These are phyloP conservation scores for Orthosia gothica DNA, from an alignment of 2,888 invertebrate species.

Conservation along the genomic window DNA sequence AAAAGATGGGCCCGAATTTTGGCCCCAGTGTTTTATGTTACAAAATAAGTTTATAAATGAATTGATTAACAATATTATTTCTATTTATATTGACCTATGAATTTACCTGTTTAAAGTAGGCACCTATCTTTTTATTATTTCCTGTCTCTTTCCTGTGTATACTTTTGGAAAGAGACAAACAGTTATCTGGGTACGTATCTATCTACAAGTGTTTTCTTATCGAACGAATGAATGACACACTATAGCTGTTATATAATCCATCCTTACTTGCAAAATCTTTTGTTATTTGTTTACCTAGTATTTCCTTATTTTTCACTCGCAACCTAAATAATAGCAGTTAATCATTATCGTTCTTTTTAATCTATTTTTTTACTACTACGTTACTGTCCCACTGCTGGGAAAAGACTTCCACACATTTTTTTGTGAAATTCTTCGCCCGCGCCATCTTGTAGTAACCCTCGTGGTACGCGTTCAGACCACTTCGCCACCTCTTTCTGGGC, in stretches of 20 bases:
- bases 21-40: too few species aligned
- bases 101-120: constrained; percentile 8
- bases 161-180: background rate
- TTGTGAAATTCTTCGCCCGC: too few species aligned
- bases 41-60: background rate
- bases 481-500: too few species aligned
- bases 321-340: too few species aligned
- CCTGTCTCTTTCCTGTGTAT: constrained; percentile 15
- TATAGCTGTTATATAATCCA: background rate
- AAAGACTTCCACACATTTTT: too few species aligned
- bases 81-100: constrained; percentile 1
- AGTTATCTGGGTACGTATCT: background rate
- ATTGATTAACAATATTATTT: background rate
- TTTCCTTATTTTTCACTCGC: too few species aligned
- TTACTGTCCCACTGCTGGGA: too few species aligned
- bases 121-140: background rate
- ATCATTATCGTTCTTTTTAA: too few species aligned
- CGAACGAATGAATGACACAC: background rate
- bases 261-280: background rate
- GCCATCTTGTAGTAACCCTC: too few species aligned
- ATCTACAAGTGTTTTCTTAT: constrained; percentile 26
- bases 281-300: background rate
- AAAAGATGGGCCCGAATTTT: too few species aligned
- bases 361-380: too few species aligned
- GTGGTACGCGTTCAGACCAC: too few species aligned